Percentiles rank a stretch among this genome's conserved stretches.
These are phyloP conservation scores for Harmothoe impar DNA, from an alignment of 2,888 invertebrate species.

Conservation along the genomic window DNA sequence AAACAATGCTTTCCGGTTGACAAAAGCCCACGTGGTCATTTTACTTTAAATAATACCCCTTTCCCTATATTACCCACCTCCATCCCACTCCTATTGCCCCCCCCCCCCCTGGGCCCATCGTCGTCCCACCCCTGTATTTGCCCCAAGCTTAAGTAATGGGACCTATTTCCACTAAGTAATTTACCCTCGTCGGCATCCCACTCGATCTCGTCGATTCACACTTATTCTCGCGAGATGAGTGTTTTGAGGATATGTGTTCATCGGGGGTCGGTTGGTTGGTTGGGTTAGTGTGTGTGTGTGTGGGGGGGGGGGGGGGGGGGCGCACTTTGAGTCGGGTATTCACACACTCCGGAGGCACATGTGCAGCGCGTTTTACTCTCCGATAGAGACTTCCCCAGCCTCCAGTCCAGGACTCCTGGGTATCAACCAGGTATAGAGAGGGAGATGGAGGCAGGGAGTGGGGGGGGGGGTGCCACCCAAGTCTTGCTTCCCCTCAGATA, in stretches of 20 bases:
- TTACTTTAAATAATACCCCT: background rate
- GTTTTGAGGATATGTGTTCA: too few species aligned
- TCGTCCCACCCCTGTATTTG: too few species aligned
- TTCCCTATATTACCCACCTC: background rate
- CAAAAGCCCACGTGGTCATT: background rate
- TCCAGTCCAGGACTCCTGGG: background rate
- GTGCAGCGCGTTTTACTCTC: conserved; percentile 41
- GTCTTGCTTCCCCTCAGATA: background rate
- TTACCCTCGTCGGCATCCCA: background rate
- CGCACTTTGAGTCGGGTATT: background rate
- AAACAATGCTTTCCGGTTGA: conserved; percentile 26
- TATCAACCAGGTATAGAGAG: background rate
- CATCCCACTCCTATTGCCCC: background rate
- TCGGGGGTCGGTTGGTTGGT: too few species aligned
- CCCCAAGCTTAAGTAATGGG: too few species aligned
- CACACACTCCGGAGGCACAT: background rate
- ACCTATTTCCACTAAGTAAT: background rate
- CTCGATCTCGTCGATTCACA: background rate
- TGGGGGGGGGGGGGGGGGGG: background rate
- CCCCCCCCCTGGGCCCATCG: background rate
- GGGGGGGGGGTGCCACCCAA: background rate
- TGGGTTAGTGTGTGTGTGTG: too few species aligned
- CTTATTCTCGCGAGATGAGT: conserved; percentile 22
- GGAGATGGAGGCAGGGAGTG: background rate
- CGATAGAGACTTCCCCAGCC: conserved; percentile 17